phyloP scores from a whole-genome alignment of 2,888 invertebrate species.

The Oxyteleia sp. region DNA sequence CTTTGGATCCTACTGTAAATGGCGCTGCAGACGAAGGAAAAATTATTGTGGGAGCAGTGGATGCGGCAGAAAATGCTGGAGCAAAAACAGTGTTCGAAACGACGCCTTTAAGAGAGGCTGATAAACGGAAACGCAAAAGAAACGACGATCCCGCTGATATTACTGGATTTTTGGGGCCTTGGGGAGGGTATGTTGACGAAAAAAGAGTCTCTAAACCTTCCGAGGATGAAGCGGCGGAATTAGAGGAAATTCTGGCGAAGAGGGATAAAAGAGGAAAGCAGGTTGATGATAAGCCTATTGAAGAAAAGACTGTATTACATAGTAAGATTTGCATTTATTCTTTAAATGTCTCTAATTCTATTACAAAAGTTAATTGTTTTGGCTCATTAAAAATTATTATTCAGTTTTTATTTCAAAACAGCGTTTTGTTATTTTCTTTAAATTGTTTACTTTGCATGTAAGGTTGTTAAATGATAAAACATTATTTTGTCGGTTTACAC shows the following conservation, averaged over 20 bases:
- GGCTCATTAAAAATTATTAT: no score
- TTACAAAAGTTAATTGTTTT: no score
- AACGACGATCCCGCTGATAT: slow-evolving; percentile 97
- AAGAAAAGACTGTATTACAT: slow-evolving; percentile 98
- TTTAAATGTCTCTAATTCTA: no score
- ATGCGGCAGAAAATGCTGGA: slow-evolving; percentile 91
- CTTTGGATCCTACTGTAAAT: slow-evolving; percentile 96
- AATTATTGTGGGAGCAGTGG: slow-evolving; percentile 90
- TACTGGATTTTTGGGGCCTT: slow-evolving; percentile 98
- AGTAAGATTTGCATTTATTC: slow-evolving; percentile 78
- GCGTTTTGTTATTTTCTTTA: no score
- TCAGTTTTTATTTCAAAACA: no score
- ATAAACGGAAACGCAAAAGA: slow-evolving; percentile 94
- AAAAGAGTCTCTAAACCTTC: slow-evolving; percentile 95
- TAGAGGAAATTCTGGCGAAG: slow-evolving; percentile 98
- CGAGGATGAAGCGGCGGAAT: slow-evolving; percentile 96
- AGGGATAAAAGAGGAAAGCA: slow-evolving; percentile 95
- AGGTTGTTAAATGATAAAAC: no score
- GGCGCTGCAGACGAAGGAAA: slow-evolving; percentile 88
- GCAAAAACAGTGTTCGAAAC: slow-evolving; percentile 97
- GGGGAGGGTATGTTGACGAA: slow-evolving; percentile 98
- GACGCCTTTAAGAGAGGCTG: slow-evolving; percentile 91
- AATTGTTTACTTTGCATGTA: no score
- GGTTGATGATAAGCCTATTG: slow-evolving; percentile 95
- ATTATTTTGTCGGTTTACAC: no score